phyloP scores from a whole-genome alignment of 2,113 vertebrate genomes.

The Eolophus roseicapilla region DNA sequence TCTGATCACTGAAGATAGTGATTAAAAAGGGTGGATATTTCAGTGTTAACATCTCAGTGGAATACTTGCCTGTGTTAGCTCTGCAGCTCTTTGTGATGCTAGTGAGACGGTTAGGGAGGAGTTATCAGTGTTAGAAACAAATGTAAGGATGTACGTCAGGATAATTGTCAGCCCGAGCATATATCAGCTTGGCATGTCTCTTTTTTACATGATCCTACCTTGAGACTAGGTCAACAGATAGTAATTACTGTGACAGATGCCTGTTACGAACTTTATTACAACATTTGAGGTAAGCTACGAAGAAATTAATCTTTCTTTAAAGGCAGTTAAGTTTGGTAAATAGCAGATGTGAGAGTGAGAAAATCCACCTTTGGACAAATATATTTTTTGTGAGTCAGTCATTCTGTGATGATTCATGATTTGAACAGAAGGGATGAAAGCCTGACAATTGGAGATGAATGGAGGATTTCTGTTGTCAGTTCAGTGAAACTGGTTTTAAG shows the following conservation, averaged over 20 bases:
- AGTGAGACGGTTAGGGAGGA: not conserved
- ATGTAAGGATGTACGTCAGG: not conserved
- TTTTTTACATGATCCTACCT: not conserved
- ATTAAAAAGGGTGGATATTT: not conserved
- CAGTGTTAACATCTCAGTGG: not conserved
- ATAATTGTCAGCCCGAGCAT: not conserved
- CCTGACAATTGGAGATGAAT: not conserved
- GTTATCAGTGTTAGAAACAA: not conserved
- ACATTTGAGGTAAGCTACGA: not conserved
- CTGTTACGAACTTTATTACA: not conserved
- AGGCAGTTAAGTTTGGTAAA: not conserved
- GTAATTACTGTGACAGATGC: not conserved
- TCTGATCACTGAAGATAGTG: not conserved
- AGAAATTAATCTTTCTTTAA: slow-evolving; percentile 11
- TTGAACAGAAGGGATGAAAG: not conserved
- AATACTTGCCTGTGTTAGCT: not conserved
- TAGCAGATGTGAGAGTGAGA: not conserved
- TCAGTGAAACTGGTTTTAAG: not conserved
- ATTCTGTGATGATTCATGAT: not conserved
- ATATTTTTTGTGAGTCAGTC: not conserved
- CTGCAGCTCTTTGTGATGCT: not conserved
- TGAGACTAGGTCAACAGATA: not conserved
- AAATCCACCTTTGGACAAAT: slow-evolving; percentile 15
- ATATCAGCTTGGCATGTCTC: not conserved
- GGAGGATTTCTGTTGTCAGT: not conserved